These are phyloP conservation scores for Azorinus chamasolen DNA, from an alignment of 2,888 invertebrate species.

Conservation along the genomic window DNA sequence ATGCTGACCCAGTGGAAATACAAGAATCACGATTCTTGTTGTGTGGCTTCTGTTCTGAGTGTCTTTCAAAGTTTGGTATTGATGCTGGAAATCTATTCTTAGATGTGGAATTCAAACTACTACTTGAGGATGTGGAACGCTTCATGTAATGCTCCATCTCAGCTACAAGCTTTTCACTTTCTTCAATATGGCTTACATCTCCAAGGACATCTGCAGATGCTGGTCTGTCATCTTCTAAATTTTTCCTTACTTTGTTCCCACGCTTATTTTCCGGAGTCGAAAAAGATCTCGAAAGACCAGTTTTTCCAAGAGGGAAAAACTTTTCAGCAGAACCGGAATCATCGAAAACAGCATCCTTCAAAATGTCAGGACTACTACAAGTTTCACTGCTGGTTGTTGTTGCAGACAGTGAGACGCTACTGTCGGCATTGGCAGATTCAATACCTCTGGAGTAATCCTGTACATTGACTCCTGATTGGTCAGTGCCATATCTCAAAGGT, in stretches of 20 bases:
- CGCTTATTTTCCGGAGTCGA: conserved; percentile 54
- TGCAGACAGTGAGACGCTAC: conserved; percentile 57
- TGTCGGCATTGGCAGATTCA: conserved; percentile 37
- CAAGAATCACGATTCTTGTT: conserved; percentile 72
- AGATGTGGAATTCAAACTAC: conserved; percentile 33
- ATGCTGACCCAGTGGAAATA: conserved; percentile 74
- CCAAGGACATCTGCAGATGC: conserved; percentile 62
- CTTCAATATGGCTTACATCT: conserved; percentile 60
- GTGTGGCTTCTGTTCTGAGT: conserved; percentile 26
- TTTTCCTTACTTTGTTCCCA: conserved; percentile 15
- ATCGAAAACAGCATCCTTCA: conserved; percentile 57
- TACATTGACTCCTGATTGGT: conserved; percentile 1
- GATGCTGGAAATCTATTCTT: conserved; percentile 74
- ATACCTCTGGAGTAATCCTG: conserved; percentile 3
- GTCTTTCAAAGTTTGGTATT: conserved; percentile 56
- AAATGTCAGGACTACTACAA: conserved; percentile 63
- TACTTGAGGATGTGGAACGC: conserved; percentile 66
- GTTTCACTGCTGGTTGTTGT: conserved; percentile 63
- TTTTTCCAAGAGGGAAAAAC: conserved; percentile 21
- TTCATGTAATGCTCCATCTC: conserved; percentile 83
- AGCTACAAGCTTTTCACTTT: conserved; percentile 77
- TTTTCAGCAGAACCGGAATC: conserved; percentile 39
- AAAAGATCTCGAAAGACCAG: conserved; percentile 49
- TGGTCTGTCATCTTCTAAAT: conserved; percentile 54
- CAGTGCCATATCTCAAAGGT: conserved; percentile 19